These are phyloP conservation scores for Brachionus manjavacas DNA, from an alignment of 1,140 invertebrate genomes.

Conservation along the genomic window DNA sequence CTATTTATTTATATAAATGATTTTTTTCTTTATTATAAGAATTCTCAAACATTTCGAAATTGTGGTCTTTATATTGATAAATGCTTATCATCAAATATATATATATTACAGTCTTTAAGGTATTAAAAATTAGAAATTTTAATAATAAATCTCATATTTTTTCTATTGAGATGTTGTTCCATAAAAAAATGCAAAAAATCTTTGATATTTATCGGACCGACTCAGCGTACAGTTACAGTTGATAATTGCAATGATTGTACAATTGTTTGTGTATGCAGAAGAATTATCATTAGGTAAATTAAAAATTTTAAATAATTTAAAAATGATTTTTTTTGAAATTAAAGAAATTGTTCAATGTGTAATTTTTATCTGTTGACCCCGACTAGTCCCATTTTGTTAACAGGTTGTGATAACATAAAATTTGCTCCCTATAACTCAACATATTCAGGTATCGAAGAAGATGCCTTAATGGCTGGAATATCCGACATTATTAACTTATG, in stretches of 20 bases:
- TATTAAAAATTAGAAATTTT: neutral
- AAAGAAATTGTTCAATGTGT: slow-evolving; percentile 39
- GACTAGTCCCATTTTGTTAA: slow-evolving; percentile 32
- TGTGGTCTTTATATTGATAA: slow-evolving; percentile 24
- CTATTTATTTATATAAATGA: neutral
- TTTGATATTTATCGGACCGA: slow-evolving; percentile 31
- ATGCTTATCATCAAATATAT: slow-evolving; percentile 33
- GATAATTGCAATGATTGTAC: slow-evolving; percentile 26
- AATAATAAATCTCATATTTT: neutral
- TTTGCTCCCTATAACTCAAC: slow-evolving; percentile 21
- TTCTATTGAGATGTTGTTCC: neutral
- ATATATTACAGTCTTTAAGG: slow-evolving; percentile 15
- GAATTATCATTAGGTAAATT: slow-evolving; percentile 26
- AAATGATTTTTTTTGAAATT: neutral
- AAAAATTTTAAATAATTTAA: neutral
- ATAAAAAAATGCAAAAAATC: slow-evolving; percentile 38
- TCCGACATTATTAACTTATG: slow-evolving; percentile 21
- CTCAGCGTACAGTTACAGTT: slow-evolving; percentile 19
- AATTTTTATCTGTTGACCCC: slow-evolving; percentile 20
- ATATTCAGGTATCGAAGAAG: slow-evolving; percentile 26
- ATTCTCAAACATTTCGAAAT: neutral
- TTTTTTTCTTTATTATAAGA: neutral
- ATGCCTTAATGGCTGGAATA: neutral
- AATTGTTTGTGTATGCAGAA: neutral
- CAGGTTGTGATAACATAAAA: slow-evolving; percentile 34